Evolutionary conservation across 30 jellyfish, hydroid and myxozoan species (phyloP), one percentile per base, ranked within the genome.

Genomic region (Pseudorhiza aurosa): DNA sequence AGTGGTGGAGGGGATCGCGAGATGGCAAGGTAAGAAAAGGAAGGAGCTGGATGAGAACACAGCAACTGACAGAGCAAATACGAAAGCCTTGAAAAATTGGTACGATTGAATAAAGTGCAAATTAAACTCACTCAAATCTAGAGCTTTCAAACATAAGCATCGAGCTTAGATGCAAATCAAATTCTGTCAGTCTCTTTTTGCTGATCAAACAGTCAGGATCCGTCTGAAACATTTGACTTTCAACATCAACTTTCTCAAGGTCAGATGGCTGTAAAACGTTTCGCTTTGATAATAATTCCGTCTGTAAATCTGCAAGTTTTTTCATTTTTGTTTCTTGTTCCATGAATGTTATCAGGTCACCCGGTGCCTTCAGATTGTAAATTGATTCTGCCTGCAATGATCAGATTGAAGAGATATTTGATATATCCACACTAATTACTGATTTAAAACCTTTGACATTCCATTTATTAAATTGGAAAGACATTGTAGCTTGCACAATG

Each of bases 101-200:
- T n/a, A n/a, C n/a, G n/a, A n/a, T n/a, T n/a, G n/a, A n/a, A n/a
- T n/a, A n/a, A n/a, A n/a, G n/a, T n/a, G n/a, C n/a, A n/a, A n/a
- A 58, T 30, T 8, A 59, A 15, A 35, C 91, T 28, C 58, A 93
- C 99, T 59, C 72, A 18, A 93, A 87, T 21, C 59, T 68, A 51
- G 88, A 87, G 21, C 60, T 76, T 22, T 93, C 88, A 59, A 93
- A 55, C 30, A 88, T 64, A 58, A 93, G 85, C 71, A 87, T 57
- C 0, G 99, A 93, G 46, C 99, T 87, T 29, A 93, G 81, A 36
- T 80, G 88, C 39, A 93, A 88, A 70, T 93, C 99, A 87, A 77
- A 93, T 33, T 87, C 85, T 32, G 96, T 77, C 17, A 93, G 81
- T 55, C 96, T 73, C 73, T 85, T 93, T 49, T 83, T 85, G 30